Percentiles rank a stretch among this genome's conserved stretches.
Evolutionary conservation across 2,797 vertebrate species (phyloP).

Genomic region (Melanogrammus aeglefinus): DNA sequence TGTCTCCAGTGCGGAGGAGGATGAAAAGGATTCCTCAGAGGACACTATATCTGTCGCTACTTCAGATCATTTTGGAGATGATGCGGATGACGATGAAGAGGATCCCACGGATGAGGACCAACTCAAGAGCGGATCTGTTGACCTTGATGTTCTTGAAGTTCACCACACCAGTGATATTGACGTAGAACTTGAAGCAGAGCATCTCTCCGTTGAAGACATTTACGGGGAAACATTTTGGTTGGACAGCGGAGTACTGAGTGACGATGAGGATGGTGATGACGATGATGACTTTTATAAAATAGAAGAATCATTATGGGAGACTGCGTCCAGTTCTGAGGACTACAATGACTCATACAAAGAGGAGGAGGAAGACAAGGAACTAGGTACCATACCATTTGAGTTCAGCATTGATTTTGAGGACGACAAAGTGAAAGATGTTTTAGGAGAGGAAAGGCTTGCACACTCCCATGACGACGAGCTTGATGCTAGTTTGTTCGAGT

Average conservation of each 20-base stretch:
- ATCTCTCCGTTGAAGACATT: background rate
- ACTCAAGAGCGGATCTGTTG: constrained; percentile 20
- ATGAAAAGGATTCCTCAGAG: constrained; percentile 27
- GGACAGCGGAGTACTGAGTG: constrained; percentile 58
- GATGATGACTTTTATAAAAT: constrained; percentile 19
- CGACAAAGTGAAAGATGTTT: background rate
- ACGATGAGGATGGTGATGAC: constrained; percentile 40
- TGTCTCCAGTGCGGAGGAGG: constrained; percentile 49
- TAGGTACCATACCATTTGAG: constrained; percentile 38
- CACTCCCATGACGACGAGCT: constrained; percentile 19
- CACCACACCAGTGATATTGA: constrained; percentile 15
- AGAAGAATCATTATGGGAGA: constrained; percentile 37
- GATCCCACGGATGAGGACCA: constrained; percentile 10
- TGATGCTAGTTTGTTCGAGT: constrained; percentile 38
- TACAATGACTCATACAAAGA: constrained; percentile 42
- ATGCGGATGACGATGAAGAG: constrained; percentile 59
- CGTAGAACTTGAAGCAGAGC: constrained; percentile 23
- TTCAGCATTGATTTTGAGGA: constrained; percentile 28
- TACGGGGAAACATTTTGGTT: background rate
- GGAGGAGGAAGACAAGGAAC: constrained; percentile 37
- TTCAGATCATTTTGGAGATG: constrained; percentile 62
- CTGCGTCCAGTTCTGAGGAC: constrained; percentile 33
- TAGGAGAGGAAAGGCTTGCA: background rate
- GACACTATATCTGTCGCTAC: constrained; percentile 53
- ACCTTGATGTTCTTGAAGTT: constrained; percentile 4